Evolutionary conservation across 2,113 vertebrate species (phyloP), one percentile per base, ranked within the genome.

Genomic region (Corydoras sp.): DNA sequence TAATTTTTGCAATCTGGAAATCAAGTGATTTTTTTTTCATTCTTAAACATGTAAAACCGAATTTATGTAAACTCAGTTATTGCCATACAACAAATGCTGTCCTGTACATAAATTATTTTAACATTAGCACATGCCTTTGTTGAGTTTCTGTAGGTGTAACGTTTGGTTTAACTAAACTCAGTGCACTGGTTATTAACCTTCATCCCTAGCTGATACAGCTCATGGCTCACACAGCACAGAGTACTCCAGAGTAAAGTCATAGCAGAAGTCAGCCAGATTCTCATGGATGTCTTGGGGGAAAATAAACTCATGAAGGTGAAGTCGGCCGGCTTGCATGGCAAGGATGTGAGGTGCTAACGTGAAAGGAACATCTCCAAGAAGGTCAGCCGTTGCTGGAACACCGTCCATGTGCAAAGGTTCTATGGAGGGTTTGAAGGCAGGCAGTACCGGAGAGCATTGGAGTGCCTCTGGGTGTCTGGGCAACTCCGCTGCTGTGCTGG

Each of bases 171-270:
- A 43, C 35, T 43, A 43, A 43, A 43, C 35, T 43, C 35, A 2
- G 35, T 43, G 35, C 35, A 43, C 35, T 43, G 35, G 35, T 43
- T 43, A 4, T 2, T 43, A 4, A 43, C 4, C 4, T 43, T 43
- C 2, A 8, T 43, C 4, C 2, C 30, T 24, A 31, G 3, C 58
- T 59, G 55, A 15, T 10, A 6, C 35, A 30, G 14, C 68, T 84
- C 88, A 97, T 0, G 77, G 84, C 51, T 92, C 88, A 74, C 87
- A 93, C 55, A 98, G 91, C 72, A 99, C 93, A 1, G 97, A 96
- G 83, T 98, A 98, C 83, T 99, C 97, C 74, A 99, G 87, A 10
- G 92, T 94, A 78, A 99, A 99, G 86, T 99, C 97, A 15, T 99
- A 99, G 83, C 92, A 90, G 82, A 96, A 99, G 65, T 84, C 89